Evolutionary conservation across 2,797 vertebrate genomes (phyloP), one percentile per base, ranked within the genome.

Genomic region (Coccyzus lansbergi): DNA sequence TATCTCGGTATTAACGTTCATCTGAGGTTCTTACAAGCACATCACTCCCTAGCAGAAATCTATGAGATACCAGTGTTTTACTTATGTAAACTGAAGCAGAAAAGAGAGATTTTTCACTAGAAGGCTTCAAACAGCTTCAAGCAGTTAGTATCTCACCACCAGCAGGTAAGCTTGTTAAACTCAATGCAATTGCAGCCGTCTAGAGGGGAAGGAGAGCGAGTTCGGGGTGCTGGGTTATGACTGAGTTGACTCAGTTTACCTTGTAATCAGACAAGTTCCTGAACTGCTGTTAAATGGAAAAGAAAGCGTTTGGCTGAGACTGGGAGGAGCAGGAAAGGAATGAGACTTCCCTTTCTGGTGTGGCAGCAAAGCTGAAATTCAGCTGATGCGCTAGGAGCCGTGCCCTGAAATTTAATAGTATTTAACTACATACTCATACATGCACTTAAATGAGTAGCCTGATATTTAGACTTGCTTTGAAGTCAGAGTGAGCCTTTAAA

Each of bases 401-500:
- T 89, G 58, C 56, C 75, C 82, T 85, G 68, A 91, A 87, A 80
- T 90, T 48, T 72, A 67, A 86, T 93, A 48, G 48, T 80, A 92
- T 93, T 87, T 29, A 92, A 96, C 85, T 90, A 67, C 14, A 24
- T 55, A 38, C 31, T 42, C 63, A n/a, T n/a, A n/a, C n/a, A 81
- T 14, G 31, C 33, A 75, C 51, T 68, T 84, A 40, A 60, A 71
- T 78, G 76, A 80, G 78, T 36, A 81, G 53, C 58, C 46, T 87
- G 65, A 20, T 85, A 49, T 22, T 91, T 83, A 78, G 65, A 92
- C 64, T 53, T 68, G 68, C 95, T 95, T 94, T 95, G 86, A 95
- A 95, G 92, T 75, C 68, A 87, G 60, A 60, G 24, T 13, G 25
- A 86, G 68, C 29, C 64, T 76, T 76, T 60, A 68, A 63, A 92